Percentiles rank a stretch among this genome's conserved stretches.
phyloP scores from a whole-genome alignment of 2,888 invertebrate genomes.

The Bhutanitis thaidina region DNA sequence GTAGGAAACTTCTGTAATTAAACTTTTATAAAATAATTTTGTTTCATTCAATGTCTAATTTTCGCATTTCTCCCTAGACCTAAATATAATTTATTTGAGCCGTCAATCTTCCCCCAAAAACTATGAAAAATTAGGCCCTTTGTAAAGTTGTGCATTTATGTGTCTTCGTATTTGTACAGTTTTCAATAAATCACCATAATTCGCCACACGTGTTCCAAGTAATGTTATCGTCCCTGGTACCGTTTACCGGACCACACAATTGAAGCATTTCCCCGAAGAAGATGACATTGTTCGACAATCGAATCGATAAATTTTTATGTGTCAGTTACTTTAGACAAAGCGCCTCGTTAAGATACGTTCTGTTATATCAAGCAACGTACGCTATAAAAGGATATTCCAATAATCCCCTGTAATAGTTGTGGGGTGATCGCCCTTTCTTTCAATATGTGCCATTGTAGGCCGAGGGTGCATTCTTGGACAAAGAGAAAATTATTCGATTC shows the following conservation, averaged over 20 bases:
- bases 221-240: neutral
- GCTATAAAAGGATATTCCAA: conserved; percentile 63
- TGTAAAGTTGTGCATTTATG: too few relatives aligned
- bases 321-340: conserved; percentile 36
- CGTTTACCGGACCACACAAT: neutral
- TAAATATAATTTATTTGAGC: too few relatives aligned
- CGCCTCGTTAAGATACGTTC: conserved; percentile 50
- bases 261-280: neutral
- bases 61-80: too few relatives aligned
- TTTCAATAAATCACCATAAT: neutral
- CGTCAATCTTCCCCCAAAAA: too few relatives aligned
- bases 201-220: neutral
- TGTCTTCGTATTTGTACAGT: too few relatives aligned
- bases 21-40: too few relatives aligned
- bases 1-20: too few relatives aligned
- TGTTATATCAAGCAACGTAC: conserved; percentile 52
- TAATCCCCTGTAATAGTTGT: conserved; percentile 61
- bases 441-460: conserved; percentile 46
- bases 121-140: too few relatives aligned
- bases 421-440: conserved; percentile 58
- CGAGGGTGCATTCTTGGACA: conserved; percentile 67
- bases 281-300: conserved; percentile 21
- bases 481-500: conserved; percentile 56
- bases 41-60: too few relatives aligned
- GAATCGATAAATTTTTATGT: conserved; percentile 27